Base-by-base conservation (phyloP, 2,113 vertebrate species). In the Corvus moneduloides region DNA sequence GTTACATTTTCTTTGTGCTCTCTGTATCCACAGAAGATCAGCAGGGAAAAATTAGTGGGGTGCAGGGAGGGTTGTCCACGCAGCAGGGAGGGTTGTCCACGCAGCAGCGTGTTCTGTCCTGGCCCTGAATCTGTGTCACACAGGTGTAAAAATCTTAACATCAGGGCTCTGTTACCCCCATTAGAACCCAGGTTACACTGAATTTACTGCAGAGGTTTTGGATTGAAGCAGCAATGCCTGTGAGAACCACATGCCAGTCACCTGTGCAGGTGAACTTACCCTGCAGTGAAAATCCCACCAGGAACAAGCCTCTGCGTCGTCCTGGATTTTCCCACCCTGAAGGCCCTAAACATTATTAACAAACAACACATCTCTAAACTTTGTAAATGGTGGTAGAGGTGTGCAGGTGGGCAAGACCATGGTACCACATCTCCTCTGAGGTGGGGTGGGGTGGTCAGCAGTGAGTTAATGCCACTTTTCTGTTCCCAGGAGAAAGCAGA, bases 381-480 rank as follows among this genome's bases (percentile, higher is more conserved):
- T 77, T 20, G 49, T 28, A 16, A 76, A 20, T 3, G 23, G 17
- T 14, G 61, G 5, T 1, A 2, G 0, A 13, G n/a, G 4, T 13
- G 8, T 46, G 77, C 41, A 59, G 46, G 43, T 37, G 91, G 59
- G 78, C 3, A 19, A 26, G 39, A 10, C 17, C 18, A 3, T 0
- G 44, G 80, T 2, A 13, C 24, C 1, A 13, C 76, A 63, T 2
- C 59, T 52, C 37, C n/a, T 63, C 71, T 11, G 1, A 17, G 61
- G 19, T 28, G 59, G 76, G 16, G 28, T 16, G 41, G 63, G 59
- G 20, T 24, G 20, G 37, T 19, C 7, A 79, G 52, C 77, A 30
- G 49, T 8, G 12, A 27, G 20, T 21, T 43, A 46, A 84, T 6
- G 30, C 4, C 28, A 22, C 23, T 69, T n/a, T n/a, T 55, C 30